phyloP scores from a whole-genome alignment of 2,888 invertebrate species.

The Troglohyphantes excavatus region DNA sequence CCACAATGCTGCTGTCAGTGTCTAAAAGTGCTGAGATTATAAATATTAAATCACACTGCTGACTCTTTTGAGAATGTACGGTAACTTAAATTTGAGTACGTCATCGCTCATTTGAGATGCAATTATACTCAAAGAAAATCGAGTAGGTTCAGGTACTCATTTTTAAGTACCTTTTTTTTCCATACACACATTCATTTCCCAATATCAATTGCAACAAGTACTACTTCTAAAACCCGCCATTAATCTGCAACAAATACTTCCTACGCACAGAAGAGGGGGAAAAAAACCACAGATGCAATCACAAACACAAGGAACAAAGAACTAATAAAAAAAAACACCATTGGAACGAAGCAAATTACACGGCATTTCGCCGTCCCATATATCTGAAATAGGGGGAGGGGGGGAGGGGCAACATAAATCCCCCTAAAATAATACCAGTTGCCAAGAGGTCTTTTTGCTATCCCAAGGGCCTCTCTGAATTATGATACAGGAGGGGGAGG shows the following conservation, averaged over 20 bases:
- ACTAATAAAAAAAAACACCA: not conserved
- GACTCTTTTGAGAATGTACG: no score
- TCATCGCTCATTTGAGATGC: no score
- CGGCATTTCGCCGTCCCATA: slow-evolving; percentile 5
- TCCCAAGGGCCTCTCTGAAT: slow-evolving; percentile 42
- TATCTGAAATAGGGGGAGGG: not conserved
- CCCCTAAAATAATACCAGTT: slow-evolving; percentile 49
- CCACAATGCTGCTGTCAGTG: no score
- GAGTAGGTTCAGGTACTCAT: no score
- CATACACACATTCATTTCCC: no score
- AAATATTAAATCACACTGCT: no score
- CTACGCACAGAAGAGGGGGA: not conserved
- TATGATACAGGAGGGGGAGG: slow-evolving; percentile 18
- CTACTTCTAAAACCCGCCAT: no score
- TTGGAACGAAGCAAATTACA: slow-evolving; percentile 3
- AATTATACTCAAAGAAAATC: no score
- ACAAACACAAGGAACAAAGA: not conserved
- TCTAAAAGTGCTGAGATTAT: no score
- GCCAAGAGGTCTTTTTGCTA: slow-evolving; percentile 2
- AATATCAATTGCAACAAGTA: no score
- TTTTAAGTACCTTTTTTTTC: no score
- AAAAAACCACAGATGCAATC: not conserved
- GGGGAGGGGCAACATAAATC: slow-evolving; percentile 24
- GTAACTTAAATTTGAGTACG: no score
- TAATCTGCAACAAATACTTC: not conserved